Base-by-base conservation (phyloP, 2,797 vertebrate genomes). In the Enteromius anoplus region DNA sequence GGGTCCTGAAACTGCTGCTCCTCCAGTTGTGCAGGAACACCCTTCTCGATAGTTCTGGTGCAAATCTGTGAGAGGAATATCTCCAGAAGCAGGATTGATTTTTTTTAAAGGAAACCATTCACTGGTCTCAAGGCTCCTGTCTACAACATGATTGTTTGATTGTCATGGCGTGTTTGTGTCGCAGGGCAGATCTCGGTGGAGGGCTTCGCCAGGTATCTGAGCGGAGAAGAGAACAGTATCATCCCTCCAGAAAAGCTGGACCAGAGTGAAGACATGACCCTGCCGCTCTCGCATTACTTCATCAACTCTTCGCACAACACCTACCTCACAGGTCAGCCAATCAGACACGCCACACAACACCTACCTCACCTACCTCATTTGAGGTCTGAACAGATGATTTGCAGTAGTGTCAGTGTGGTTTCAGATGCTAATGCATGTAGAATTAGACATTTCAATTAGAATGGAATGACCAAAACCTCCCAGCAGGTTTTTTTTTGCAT, bases 231-330 rank as follows among this genome's bases (percentile, higher is more conserved):
- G 92, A 99, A 99, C 32, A 95, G 95, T 45, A 97, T 99, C 1
- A 96, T 99, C 75, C 96, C 97, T 14, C 97, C 96, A 1, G 98
- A 99, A 93, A 99, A 99, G 94, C 93, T 99, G 95, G 98, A 99
- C 94, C 93, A 96, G 93, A 99, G 97, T 81, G 98, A 99, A 94
- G 98, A 99, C 90, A 99, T 99, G 97, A 96, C 95, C 85, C 92
- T 97, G 85, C 97, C 98, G 12, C 94, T 99, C 73, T 97, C 98
- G 85, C 97, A 99, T 90, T 99, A 99, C 88, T 99, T 99, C 93
- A 99, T 99, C 92, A 99, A 99, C 92, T 99, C 98, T 70, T 99
- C 98, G 5, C 98, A 99, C 92, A 99, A 99, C 92, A 99, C 98
- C 90, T 95, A 95, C 91, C 95, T 71, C 23, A 47, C 42, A 26